Percentiles rank a stretch among this genome's conserved stretches.
phyloP scores from a whole-genome alignment of 2,797 vertebrate genomes.

The Allochrocebus solatus region DNA sequence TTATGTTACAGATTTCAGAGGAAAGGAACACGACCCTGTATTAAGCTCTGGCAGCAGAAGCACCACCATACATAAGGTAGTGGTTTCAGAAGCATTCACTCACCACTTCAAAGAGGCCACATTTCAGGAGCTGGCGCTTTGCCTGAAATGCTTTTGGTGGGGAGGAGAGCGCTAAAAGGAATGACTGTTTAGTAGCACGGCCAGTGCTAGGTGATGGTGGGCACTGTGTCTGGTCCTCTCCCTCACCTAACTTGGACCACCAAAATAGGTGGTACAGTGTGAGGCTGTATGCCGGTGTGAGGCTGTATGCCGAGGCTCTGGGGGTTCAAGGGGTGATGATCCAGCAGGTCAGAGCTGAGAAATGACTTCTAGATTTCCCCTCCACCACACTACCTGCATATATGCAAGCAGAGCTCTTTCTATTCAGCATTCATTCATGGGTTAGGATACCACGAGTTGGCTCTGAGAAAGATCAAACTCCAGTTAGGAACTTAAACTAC shows the following conservation, averaged over 20 bases:
- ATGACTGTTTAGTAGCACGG: neutral
- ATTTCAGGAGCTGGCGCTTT: neutral
- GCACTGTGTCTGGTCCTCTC: neutral
- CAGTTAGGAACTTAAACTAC: neutral
- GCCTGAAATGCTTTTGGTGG: neutral
- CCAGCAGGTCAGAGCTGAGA: neutral
- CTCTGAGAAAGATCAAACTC: neutral
- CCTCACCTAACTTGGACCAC: neutral
- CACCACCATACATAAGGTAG: neutral
- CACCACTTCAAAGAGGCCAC: conserved; percentile 22
- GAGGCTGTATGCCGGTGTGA: neutral
- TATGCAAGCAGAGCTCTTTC: neutral
- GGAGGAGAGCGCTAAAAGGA: neutral
- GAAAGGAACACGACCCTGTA: neutral
- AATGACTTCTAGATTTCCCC: neutral
- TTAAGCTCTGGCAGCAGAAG: neutral
- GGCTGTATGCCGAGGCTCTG: neutral
- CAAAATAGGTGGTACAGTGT: neutral
- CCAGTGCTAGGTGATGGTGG: neutral
- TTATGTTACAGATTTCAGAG: neutral
- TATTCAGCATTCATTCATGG: neutral
- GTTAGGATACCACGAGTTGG: neutral
- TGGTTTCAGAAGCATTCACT: neutral
- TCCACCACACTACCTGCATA: neutral
- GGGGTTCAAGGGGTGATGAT: neutral